Evolutionary conservation across 2,113 vertebrate species (phyloP).

Genomic region (Rhipidura dahli): DNA sequence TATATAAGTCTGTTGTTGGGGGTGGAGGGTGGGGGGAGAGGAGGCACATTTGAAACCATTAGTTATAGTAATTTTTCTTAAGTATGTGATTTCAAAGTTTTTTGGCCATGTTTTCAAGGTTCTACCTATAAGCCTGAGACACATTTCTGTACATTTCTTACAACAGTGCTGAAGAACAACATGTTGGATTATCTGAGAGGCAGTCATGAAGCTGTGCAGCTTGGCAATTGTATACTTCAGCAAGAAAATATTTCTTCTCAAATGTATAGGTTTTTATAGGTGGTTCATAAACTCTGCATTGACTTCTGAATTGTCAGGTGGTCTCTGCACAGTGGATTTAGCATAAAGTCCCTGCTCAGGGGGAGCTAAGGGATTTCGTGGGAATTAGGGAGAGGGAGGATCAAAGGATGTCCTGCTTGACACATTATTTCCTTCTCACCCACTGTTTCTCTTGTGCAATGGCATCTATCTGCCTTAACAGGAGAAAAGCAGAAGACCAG

Average conservation of each 20-base stretch:
- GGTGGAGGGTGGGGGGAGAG: accelerated
- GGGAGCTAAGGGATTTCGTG: not conserved
- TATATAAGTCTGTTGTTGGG: not conserved
- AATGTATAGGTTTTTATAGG: not conserved
- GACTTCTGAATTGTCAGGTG: not conserved
- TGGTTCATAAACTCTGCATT: not conserved
- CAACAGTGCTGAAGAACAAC: not conserved
- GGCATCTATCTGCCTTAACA: not conserved
- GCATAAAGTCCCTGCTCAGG: not conserved
- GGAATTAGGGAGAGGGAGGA: not conserved
- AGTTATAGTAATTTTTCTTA: not conserved
- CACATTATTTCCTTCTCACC: not conserved
- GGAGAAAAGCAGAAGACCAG: not conserved
- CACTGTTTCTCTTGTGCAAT: not conserved
- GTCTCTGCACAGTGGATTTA: not conserved
- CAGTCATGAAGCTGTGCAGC: not conserved
- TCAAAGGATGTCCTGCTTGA: not conserved
- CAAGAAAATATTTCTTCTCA: not conserved
- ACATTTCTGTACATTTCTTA: not conserved
- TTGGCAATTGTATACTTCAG: not conserved
- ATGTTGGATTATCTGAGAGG: not conserved
- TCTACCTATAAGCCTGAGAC: not conserved
- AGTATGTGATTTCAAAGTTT: not conserved
- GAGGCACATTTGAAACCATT: not conserved
- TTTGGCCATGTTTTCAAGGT: not conserved